phyloP scores from a whole-genome alignment of 2,113 vertebrate species.

The Ageneiosus marmoratus region DNA sequence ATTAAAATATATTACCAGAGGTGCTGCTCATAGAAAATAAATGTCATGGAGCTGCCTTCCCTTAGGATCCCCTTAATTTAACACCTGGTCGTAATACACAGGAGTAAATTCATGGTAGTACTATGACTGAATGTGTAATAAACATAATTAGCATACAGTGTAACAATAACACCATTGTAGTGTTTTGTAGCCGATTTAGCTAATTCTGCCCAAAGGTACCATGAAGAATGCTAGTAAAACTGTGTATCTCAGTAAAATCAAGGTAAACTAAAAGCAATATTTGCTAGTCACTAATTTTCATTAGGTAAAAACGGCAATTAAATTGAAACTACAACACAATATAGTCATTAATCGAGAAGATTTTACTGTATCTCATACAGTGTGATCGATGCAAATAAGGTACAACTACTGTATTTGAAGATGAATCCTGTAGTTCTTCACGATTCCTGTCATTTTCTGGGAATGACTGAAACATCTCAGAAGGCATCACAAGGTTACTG shows the following conservation, averaged over 20 bases:
- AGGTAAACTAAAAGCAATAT: background rate
- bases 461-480: background rate
- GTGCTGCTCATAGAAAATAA: background rate
- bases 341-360: background rate
- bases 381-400: background rate
- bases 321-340: background rate
- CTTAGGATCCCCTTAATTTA: background rate
- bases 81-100: conserved; percentile 1
- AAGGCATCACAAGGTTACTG: background rate
- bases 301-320: background rate
- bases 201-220: background rate
- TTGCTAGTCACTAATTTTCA: background rate
- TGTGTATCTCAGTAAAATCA: background rate
- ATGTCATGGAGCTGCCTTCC: background rate
- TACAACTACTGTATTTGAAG: background rate
- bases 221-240: background rate
- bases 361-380: background rate
- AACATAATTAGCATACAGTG: background rate
- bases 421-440: background rate
- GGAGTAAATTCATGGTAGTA: background rate
- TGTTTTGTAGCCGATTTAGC: background rate
- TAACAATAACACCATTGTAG: background rate
- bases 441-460: background rate
- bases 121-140: conserved; percentile 11
- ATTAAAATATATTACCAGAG: background rate